Percentiles rank a stretch among this genome's conserved stretches.
phyloP scores from a whole-genome alignment of 2,797 vertebrate genomes.

The Gallinago stenura region DNA sequence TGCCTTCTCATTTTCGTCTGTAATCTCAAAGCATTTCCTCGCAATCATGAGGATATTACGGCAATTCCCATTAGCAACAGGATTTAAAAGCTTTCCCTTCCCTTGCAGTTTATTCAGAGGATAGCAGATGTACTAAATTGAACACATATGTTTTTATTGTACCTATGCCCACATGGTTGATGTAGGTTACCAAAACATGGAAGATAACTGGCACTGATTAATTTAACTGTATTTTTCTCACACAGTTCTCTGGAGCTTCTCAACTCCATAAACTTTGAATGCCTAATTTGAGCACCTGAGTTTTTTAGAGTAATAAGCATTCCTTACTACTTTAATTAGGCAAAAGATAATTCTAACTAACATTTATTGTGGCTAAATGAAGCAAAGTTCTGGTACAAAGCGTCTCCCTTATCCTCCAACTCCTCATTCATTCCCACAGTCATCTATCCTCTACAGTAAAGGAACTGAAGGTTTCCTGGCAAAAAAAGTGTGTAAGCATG shows the following conservation, averaged over 20 bases:
- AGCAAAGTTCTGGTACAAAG: not conserved
- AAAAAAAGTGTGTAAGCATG: not conserved
- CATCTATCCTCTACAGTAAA: not conserved
- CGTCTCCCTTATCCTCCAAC: not conserved
- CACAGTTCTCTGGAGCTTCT: not conserved
- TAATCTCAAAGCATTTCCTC: constrained; percentile 38
- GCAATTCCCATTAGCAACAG: not conserved
- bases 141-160: not conserved
- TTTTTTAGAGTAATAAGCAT: not conserved
- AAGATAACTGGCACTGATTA: not conserved
- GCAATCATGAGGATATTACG: not conserved
- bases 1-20: not conserved
- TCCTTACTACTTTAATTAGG: not conserved
- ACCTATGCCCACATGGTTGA: not conserved
- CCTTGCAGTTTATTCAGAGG: not conserved
- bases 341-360: not conserved
- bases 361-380: not conserved
- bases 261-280: not conserved
- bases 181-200: not conserved
- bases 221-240: not conserved
- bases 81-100: not conserved
- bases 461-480: not conserved
- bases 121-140: not conserved
- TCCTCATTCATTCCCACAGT: not conserved
- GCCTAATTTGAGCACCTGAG: not conserved